phyloP scores from a whole-genome alignment of 2,113 vertebrate species.

The Malurus alboscapulatus region DNA sequence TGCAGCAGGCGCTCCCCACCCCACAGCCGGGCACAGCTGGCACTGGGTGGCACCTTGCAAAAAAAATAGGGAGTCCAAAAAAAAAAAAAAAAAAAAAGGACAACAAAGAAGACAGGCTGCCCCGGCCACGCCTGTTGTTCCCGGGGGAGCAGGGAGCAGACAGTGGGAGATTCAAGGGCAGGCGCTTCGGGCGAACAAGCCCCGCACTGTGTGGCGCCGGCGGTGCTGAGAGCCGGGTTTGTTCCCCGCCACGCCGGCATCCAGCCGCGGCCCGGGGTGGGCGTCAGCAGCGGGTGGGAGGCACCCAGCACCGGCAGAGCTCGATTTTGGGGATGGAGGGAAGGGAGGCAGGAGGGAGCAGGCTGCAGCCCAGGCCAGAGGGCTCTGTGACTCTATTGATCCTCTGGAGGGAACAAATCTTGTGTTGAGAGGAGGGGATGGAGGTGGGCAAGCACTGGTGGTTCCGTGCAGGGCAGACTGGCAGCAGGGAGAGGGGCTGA shows the following conservation, averaged over 20 bases:
- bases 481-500: rapidly evolving
- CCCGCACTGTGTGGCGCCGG: conserved; percentile 37
- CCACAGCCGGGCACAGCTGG: neutral
- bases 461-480: neutral
- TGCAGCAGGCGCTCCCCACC: neutral
- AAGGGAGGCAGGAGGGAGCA: neutral
- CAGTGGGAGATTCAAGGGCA: conserved; percentile 67
- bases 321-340: neutral
- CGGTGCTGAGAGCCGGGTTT: conserved; percentile 46
- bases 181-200: conserved; percentile 57
- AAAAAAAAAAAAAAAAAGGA: neutral
- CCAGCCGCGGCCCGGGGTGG: neutral
- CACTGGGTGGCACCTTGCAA: conserved; percentile 69
- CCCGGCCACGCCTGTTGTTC: conserved; percentile 55
- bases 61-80: neutral
- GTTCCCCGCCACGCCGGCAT: neutral
- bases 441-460: neutral
- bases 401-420: rapidly evolving
- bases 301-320: rapidly evolving
- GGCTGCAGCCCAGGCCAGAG: rapidly evolving
- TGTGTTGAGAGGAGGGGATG: neutral
- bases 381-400: neutral
- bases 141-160: conserved; percentile 16
- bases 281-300: neutral
- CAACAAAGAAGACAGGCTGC: conserved; percentile 45